Conservation (phyloP, 1,140 invertebrate genomes). For the Dysdera silvatica region DNA sequence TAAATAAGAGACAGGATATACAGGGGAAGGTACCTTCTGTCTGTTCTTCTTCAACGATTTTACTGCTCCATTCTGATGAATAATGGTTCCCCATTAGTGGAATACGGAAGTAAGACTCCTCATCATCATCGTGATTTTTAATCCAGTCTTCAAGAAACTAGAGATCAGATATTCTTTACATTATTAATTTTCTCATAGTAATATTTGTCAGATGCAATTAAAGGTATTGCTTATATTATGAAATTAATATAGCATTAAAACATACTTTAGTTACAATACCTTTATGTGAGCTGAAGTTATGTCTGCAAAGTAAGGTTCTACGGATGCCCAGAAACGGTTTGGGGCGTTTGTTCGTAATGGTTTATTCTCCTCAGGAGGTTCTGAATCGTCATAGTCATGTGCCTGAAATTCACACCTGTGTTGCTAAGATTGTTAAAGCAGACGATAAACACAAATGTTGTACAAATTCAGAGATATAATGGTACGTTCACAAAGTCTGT, state of each 20-base stretch:
- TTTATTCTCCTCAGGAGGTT: conserved; percentile 30
- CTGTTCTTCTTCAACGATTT: conserved; percentile 70
- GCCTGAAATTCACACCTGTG: neutral
- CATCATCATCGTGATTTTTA: conserved; percentile 60
- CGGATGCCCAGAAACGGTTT: conserved; percentile 89
- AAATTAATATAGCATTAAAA: neutral
- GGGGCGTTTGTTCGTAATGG: conserved; percentile 80
- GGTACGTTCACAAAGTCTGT: neutral
- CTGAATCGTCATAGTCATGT: conserved; percentile 36
- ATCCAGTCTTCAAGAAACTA: conserved; percentile 64
- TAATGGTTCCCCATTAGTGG: conserved; percentile 84
- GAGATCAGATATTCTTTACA: too few species aligned
- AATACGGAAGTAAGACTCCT: conserved; percentile 58
- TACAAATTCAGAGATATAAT: neutral
- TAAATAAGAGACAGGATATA: too few species aligned
- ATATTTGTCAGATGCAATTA: too few species aligned
- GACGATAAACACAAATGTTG: neutral
- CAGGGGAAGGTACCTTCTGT: conserved; percentile 56
- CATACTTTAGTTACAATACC: too few species aligned
- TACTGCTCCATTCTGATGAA: conserved; percentile 75
- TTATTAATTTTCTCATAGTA: too few species aligned
- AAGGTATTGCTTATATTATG: neutral
- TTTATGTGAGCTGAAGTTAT: conserved; percentile 78
- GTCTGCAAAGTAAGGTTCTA: conserved; percentile 85
- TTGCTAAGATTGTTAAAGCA: neutral